Base-by-base conservation (phyloP, 2,888 invertebrate genomes). In the Beris chalybata region DNA sequence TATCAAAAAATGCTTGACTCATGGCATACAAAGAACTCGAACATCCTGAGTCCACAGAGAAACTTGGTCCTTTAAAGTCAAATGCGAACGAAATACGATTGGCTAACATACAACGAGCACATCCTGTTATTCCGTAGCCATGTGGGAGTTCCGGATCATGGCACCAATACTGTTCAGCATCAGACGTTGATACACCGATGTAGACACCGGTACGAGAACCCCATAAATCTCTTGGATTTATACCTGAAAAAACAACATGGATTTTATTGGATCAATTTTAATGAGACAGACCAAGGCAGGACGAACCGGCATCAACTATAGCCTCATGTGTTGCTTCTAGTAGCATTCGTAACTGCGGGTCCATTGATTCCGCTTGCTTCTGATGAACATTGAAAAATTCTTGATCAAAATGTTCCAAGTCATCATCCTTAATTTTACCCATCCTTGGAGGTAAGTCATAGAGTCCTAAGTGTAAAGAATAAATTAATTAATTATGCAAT, bases 41-140 rank as follows among this genome's bases (percentile, higher is more conserved):
- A 81, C 98, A 99, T 9, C 98, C 98, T 3, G 98, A 97, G 82
- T 99, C 98, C 57, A 98, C 83, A 43, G 95, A 91, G 82, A 91
- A 97, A 78, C 96, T 97, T 7, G 98, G 98, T 2, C 98, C 96
- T 77, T 87, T 91, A 72, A 97, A 90, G 79, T 98, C 97, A 81
- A 97, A 97, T 57, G 95, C 90, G 83, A 90, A 99, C 0, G 97
- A 97, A 69, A 99, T 85, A 75, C 98, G 88, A 83, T 98, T 98
- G 69, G 97, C 90, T 82, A 97, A 96, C 97, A 98, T 98, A 68
- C 96, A 93, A 64, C 94, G 86, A 73, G 92, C 92, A 81, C 96
- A 96, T 54, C 98, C 98, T 2, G 93, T 95, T 76, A 97, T 85
- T 67, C 91, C 92, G 81, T 98, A 98, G 48, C 92, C 91, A 77